phyloP scores from a whole-genome alignment of 1,140 invertebrate genomes.

The Musca domestica region DNA sequence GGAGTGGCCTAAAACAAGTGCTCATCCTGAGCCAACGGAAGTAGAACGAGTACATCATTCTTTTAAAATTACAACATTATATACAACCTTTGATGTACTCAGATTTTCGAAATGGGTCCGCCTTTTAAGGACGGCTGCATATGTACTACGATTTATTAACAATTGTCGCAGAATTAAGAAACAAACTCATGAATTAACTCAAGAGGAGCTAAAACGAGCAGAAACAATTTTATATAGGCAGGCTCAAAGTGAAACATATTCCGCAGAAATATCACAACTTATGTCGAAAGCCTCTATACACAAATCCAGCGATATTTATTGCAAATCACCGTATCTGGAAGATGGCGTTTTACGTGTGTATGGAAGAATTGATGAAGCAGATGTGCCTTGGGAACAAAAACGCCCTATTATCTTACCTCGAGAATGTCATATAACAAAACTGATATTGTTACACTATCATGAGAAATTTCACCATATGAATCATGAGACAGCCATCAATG shows the following conservation, averaged over 20 bases:
- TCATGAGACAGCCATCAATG: background rate
- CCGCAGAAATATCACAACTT: background rate
- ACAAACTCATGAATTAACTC: background rate
- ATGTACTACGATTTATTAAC: background rate
- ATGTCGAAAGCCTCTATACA: background rate
- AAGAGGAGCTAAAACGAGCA: background rate
- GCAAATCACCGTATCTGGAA: too few species aligned
- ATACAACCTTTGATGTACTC: too few species aligned
- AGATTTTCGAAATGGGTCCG: background rate
- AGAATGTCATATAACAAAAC: background rate
- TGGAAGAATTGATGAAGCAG: background rate
- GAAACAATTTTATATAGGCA: background rate
- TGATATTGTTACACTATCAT: background rate
- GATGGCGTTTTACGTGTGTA: background rate
- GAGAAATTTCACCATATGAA: background rate
- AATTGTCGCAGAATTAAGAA: background rate
- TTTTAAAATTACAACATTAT: too few species aligned
- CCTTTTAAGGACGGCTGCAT: background rate
- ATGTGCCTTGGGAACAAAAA: background rate
- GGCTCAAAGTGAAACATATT: background rate
- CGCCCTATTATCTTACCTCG: background rate
- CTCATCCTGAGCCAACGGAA: too few species aligned
- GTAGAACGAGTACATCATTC: too few species aligned
- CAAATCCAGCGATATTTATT: background rate
- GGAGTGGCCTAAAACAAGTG: background rate